A percentile compares a stretch with the other conserved stretches of the same genome.
These are phyloP conservation scores for Merops nubicus DNA, from an alignment of 2,113 vertebrate genomes.

Conservation along the genomic window DNA sequence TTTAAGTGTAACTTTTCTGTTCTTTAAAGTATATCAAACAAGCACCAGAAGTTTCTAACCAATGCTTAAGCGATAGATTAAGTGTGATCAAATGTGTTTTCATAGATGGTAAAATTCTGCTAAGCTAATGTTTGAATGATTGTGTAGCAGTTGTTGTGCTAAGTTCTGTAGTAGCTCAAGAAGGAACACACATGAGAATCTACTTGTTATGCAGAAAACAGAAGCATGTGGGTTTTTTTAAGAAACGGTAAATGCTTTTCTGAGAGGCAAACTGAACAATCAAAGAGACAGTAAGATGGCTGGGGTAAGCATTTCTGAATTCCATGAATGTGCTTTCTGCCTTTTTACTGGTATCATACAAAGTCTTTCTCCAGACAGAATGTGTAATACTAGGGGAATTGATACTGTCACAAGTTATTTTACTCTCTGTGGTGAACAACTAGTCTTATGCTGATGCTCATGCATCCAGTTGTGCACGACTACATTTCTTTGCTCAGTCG, in stretches of 20 bases:
- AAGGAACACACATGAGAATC: neutral
- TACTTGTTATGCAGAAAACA: neutral
- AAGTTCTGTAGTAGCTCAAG: neutral
- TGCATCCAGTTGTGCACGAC: neutral
- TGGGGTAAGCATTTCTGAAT: neutral
- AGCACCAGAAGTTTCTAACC: neutral
- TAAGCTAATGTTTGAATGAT: neutral
- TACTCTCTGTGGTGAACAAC: neutral
- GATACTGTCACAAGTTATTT: neutral
- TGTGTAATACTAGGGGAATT: neutral
- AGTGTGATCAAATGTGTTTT: neutral
- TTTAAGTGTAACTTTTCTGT: neutral
- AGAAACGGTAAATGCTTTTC: neutral
- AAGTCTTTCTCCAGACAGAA: neutral
- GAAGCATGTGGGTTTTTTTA: neutral
- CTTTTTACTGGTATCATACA: neutral
- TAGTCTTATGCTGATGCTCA: neutral
- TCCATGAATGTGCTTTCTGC: neutral
- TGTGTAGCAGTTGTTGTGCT: neutral
- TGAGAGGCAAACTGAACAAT: neutral
- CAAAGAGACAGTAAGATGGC: neutral
- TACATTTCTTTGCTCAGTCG: neutral
- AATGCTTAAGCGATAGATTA: neutral
- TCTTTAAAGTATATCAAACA: neutral
- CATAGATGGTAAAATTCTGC: neutral